A percentile compares a stretch with the other conserved stretches of the same genome.
Conservation (phyloP, 2,113 vertebrate species). For the Mystacornis crossleyi region DNA sequence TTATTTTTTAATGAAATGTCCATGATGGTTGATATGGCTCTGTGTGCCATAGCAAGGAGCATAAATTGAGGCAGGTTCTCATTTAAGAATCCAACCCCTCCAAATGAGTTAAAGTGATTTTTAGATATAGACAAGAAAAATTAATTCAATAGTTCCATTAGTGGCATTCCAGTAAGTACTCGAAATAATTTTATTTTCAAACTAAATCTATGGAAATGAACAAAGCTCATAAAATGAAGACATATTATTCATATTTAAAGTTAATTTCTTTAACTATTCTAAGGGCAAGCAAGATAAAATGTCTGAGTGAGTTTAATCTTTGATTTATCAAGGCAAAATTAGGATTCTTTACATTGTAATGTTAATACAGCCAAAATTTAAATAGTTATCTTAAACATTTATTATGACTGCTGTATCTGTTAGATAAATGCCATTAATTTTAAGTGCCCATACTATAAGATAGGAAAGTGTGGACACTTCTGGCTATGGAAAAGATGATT, state of each 20-base stretch:
- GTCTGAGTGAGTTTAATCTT: background rate
- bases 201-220: background rate
- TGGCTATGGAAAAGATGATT: background rate
- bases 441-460: background rate
- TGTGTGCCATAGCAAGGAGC: background rate
- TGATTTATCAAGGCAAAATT: background rate
- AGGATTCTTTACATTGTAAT: background rate
- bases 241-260: background rate
- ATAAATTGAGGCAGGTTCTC: background rate
- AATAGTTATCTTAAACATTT: background rate
- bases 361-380: background rate
- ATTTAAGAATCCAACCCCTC: background rate
- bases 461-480: background rate
- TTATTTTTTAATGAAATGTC: background rate
- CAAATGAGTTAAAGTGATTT: background rate
- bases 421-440: constrained; percentile 33
- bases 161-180: background rate
- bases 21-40: background rate
- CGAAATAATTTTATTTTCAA: constrained; percentile 15
- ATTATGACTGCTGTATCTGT: background rate
- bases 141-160: background rate
- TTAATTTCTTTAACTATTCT: background rate
- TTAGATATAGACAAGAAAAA: background rate
- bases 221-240: background rate
- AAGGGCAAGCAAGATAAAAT: constrained; percentile 1